Evolutionary conservation across 2,113 vertebrate genomes (phyloP), one percentile per base, ranked within the genome.

Genomic region (Tachysurus fulvidraco): DNA sequence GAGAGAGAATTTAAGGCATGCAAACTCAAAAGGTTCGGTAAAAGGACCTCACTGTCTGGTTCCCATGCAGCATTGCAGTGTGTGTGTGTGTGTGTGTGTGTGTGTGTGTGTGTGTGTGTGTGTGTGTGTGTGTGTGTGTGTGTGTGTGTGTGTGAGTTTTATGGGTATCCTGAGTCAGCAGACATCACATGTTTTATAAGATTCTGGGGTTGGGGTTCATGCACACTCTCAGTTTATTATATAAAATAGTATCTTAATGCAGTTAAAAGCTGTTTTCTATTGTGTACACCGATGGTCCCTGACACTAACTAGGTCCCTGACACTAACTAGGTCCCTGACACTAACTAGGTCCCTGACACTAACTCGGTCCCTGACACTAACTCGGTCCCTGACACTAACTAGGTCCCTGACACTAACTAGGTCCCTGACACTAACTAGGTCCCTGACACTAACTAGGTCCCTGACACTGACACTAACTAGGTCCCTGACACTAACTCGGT

Each of bases 21-120:
- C 17, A 76, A 44, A 23, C 25, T 23, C 50, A 36, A 36, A 28
- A 57, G 77, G 50, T 79, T 30, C n/a, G 28, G 73, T 12, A 52
- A 16, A 54, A 16, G 74, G n/a, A 54, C 52, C 74, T 77, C 25
- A 54, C 74, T 55, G 52, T 79, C 52, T 79, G 8, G n/a, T 79
- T 79, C 52, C 52, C 77, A 57, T 79, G 77, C 77, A 79, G 77
- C 77, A 79, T 57, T 79, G 77, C 77, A 79, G 76, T 36, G 36
- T 36, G 36, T 36, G 36, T 36, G 36, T 36, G 36, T 36, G 36
- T 36, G 36, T 36, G 36, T 36, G 36, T 36, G 36, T 36, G 36
- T 36, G 52, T 0, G 77, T 79, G 28, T 36, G 52, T 57, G n/a
- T 57, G 52, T 54, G 46, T 77, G 74, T 77, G 74, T 77, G 23